Evolutionary conservation across 2,797 vertebrate genomes (phyloP).

Genomic region (Lemur catta): DNA sequence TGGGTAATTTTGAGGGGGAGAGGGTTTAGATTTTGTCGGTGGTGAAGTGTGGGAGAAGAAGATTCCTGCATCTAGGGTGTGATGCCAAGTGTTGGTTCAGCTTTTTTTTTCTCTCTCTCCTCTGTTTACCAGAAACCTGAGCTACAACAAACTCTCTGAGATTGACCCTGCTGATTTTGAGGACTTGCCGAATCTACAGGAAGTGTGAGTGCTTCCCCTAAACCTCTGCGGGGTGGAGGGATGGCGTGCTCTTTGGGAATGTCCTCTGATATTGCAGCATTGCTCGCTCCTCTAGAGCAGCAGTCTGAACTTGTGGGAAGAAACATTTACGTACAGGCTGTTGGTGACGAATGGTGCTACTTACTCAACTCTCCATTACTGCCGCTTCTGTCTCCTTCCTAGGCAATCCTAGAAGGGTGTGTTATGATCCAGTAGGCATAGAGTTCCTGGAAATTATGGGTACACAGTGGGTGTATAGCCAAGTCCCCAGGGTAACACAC

Average conservation of each 20-base stretch:
- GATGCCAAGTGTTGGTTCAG: background rate
- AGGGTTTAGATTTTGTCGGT: background rate
- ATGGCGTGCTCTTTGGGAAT: background rate
- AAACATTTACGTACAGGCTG: background rate
- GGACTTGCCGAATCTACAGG: slow-evolving; percentile 90
- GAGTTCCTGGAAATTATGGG: slow-evolving; percentile 67
- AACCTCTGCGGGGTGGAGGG: background rate
- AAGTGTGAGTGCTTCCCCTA: slow-evolving; percentile 92
- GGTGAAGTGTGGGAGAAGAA: background rate
- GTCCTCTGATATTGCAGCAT: background rate
- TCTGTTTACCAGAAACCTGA: slow-evolving; percentile 92
- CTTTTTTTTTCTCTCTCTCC: slow-evolving; percentile 66
- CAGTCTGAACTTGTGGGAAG: background rate
- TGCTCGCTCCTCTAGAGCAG: background rate
- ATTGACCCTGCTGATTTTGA: slow-evolving; percentile 89
- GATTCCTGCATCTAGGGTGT: background rate
- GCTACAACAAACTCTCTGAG: slow-evolving; percentile 92
- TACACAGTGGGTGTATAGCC: background rate
- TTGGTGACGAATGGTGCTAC: background rate
- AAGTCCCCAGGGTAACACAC: slow-evolving; percentile 52
- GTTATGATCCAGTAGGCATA: slow-evolving; percentile 39
- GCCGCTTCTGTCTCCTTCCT: background rate
- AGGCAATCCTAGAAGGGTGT: slow-evolving; percentile 64
- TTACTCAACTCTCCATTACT: background rate
- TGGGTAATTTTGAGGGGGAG: background rate